Percentiles rank a stretch among this genome's conserved stretches.
These are phyloP conservation scores for Oscheius sp. DNA, from an alignment of 2,888 invertebrate genomes.

Conservation along the genomic window DNA sequence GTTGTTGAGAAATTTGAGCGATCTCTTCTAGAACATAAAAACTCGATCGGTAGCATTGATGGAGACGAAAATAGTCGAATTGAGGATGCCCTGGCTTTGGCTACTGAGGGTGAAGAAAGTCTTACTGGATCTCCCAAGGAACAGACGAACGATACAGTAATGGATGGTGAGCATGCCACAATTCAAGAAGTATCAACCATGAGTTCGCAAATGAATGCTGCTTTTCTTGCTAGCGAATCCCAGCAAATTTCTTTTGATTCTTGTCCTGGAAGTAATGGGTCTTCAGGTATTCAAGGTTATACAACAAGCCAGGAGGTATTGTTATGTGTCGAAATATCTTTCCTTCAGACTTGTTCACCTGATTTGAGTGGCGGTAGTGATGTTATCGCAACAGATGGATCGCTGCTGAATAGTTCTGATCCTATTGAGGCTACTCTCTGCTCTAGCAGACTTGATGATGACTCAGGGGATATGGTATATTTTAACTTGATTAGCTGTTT, in stretches of 20 bases:
- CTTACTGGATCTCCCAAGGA: background rate
- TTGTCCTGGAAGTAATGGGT: background rate
- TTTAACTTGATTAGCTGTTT: too few species aligned
- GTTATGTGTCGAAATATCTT: too few species aligned
- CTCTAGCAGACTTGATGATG: background rate
- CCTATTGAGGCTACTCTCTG: background rate
- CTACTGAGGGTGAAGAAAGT: background rate
- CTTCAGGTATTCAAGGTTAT: background rate
- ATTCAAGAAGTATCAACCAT: background rate
- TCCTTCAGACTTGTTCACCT: background rate
- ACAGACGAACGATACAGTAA: background rate
- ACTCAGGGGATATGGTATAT: background rate
- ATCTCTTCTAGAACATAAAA: background rate
- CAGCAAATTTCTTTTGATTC: background rate
- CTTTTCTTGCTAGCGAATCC: background rate
- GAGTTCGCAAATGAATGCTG: background rate
- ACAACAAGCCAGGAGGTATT: background rate
- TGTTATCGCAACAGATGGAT: background rate
- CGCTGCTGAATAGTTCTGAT: background rate
- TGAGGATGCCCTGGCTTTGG: background rate
- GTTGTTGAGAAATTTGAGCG: background rate
- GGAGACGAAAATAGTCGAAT: background rate
- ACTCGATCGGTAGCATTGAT: background rate
- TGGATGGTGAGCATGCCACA: background rate
- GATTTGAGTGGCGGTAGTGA: background rate